Evolutionary conservation across 2,797 vertebrate species (phyloP).

Genomic region (Silurus lanzhouensis): DNA sequence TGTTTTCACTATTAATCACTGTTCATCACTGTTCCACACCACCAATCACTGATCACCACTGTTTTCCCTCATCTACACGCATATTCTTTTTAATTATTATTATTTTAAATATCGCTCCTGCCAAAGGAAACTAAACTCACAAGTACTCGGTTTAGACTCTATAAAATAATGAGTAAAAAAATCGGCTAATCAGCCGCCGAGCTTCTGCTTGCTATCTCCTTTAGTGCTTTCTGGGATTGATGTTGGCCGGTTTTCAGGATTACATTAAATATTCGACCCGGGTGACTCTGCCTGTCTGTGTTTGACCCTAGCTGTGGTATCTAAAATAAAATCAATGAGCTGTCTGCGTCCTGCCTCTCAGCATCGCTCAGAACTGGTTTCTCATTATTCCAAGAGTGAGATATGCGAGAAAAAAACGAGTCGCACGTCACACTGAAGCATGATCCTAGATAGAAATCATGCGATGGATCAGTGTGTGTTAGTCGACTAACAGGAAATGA

Average conservation of each 20-base stretch:
- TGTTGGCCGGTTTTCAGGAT: not conserved
- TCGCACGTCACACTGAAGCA: too few species aligned
- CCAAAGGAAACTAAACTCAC: not conserved
- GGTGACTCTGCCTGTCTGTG: not conserved
- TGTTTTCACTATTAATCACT: too few species aligned
- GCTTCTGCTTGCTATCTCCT: not conserved
- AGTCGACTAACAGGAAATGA: too few species aligned
- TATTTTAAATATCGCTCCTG: not conserved
- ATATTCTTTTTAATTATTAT: too few species aligned
- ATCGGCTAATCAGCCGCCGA: not conserved
- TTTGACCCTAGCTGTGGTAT: constrained; percentile 1
- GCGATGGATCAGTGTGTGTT: too few species aligned
- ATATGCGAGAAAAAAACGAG: too few species aligned
- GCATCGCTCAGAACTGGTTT: not conserved
- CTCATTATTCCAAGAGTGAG: not conserved
- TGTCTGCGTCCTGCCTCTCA: not conserved
- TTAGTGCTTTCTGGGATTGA: not conserved
- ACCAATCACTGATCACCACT: not conserved
- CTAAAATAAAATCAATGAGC: constrained; percentile 1
- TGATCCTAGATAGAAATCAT: not conserved
- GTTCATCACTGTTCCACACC: too few species aligned
- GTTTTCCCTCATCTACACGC: too few species aligned
- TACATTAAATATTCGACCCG: not conserved
- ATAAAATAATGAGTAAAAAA: not conserved
- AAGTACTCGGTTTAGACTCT: not conserved